Conservation (phyloP, 2,113 vertebrate species). For the Pseudorasbora parva region DNA sequence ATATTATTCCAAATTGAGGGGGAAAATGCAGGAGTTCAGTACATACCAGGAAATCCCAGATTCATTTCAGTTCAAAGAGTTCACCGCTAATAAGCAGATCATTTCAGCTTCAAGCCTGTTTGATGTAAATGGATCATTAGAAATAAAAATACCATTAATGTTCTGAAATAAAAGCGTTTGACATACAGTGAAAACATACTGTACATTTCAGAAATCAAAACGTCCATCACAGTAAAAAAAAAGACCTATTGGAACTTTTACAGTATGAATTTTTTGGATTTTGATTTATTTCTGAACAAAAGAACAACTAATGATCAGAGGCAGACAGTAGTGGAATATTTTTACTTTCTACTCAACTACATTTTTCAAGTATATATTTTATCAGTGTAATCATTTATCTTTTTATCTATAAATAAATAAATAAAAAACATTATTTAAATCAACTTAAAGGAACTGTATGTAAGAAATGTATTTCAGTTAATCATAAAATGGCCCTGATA, state of each 20-base stretch:
- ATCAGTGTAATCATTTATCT: too few species aligned
- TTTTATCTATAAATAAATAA: too few species aligned
- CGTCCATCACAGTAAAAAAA: background rate
- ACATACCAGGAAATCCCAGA: background rate
- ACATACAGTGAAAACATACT: background rate
- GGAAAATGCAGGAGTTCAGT: background rate
- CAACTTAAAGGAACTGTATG: too few species aligned
- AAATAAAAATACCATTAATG: background rate
- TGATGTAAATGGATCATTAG: background rate
- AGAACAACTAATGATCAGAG: too few species aligned
- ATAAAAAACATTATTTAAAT: too few species aligned
- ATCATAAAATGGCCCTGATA: too few species aligned
- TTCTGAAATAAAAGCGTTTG: background rate
- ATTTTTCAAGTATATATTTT: too few species aligned
- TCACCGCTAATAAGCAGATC: background rate
- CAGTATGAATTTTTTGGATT: too few species aligned
- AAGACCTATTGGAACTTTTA: background rate
- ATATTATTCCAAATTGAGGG: background rate
- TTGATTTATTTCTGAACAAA: too few species aligned
- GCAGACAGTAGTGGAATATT: too few species aligned
- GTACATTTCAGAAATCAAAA: background rate
- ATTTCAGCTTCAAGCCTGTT: background rate
- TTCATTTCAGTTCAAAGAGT: background rate
- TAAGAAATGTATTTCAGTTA: too few species aligned
- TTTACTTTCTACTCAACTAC: too few species aligned